These are phyloP conservation scores for Luperina nickerlii DNA, from an alignment of 2,888 invertebrate genomes.

Conservation along the genomic window DNA sequence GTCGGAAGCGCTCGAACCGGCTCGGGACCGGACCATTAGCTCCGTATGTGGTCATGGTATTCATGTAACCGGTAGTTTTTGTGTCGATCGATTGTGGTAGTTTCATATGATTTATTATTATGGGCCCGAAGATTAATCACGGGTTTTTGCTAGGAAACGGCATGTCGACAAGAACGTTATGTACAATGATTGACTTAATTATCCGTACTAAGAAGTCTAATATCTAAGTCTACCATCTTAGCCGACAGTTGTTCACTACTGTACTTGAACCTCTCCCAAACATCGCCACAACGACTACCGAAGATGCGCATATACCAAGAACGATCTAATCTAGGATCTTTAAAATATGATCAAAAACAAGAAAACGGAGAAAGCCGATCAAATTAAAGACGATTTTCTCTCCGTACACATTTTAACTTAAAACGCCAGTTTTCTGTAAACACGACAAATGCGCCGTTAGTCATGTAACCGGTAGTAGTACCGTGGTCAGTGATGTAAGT, in stretches of 20 bases:
- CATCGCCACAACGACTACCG: not conserved
- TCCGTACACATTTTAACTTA: not conserved
- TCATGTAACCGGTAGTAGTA: conserved; percentile 31
- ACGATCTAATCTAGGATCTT: not conserved
- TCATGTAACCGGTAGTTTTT: conserved; percentile 30
- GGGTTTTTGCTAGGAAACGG: not conserved
- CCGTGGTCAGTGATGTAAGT: conserved; percentile 21
- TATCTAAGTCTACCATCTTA: not conserved
- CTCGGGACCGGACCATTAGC: conserved; percentile 29
- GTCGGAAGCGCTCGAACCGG: conserved; percentile 40
- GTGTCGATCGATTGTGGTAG: conserved; percentile 17
- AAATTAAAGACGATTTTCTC: not conserved
- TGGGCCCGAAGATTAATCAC: not conserved
- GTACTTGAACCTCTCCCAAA: not conserved
- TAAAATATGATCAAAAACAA: not conserved
- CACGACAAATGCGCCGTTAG: conserved; percentile 23
- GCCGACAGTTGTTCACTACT: not conserved
- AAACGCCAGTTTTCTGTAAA: conserved; percentile 14
- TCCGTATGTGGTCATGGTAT: conserved; percentile 38
- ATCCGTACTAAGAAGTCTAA: not conserved
- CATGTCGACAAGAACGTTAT: not conserved
- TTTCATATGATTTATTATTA: not conserved
- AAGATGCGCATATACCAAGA: not conserved
- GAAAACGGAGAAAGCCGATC: not conserved
- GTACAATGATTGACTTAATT: not conserved